These are phyloP conservation scores for Salarias fasciatus DNA, from an alignment of 2,797 vertebrate genomes.

Conservation along the genomic window DNA sequence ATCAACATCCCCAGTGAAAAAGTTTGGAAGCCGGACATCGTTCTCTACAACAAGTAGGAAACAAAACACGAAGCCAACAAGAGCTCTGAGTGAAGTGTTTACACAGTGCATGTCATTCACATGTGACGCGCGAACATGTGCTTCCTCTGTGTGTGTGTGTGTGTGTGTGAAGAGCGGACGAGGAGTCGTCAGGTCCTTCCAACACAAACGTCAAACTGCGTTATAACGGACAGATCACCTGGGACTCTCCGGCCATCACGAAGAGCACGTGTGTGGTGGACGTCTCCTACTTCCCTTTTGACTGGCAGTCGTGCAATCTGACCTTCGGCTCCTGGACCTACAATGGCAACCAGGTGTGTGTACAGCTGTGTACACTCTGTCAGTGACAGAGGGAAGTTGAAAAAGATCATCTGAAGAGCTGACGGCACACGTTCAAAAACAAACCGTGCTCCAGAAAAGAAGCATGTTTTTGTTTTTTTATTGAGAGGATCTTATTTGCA, in stretches of 20 bases:
- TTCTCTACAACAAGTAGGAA: slow-evolving; percentile 94
- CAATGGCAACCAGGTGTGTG: slow-evolving; percentile 92
- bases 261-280: slow-evolving; percentile 97
- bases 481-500: too few relatives aligned
- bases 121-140: neutral
- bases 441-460: too few relatives aligned
- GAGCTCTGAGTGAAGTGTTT: too few relatives aligned
- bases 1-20: slow-evolving; percentile 95
- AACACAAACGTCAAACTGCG: slow-evolving; percentile 95
- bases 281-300: slow-evolving; percentile 96
- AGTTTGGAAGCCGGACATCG: slow-evolving; percentile 98
- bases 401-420: neutral
- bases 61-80: neutral
- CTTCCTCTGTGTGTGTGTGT: slow-evolving; percentile 18
- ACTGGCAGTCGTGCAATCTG: slow-evolving; percentile 94
- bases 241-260: slow-evolving; percentile 96
- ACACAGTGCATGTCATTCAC: too few relatives aligned
- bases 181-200: slow-evolving; percentile 88
- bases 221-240: slow-evolving; percentile 94
- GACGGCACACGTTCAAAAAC: neutral
- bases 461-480: too few relatives aligned
- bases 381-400: neutral
- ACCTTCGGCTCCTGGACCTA: slow-evolving; percentile 99
- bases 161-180: slow-evolving; percentile 87
- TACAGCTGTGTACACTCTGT: too few relatives aligned